A percentile compares a stretch with the other conserved stretches of the same genome.
Evolutionary conservation across 1,140 invertebrate genomes (phyloP).

Genomic region (Nasonia vitripennis): DNA sequence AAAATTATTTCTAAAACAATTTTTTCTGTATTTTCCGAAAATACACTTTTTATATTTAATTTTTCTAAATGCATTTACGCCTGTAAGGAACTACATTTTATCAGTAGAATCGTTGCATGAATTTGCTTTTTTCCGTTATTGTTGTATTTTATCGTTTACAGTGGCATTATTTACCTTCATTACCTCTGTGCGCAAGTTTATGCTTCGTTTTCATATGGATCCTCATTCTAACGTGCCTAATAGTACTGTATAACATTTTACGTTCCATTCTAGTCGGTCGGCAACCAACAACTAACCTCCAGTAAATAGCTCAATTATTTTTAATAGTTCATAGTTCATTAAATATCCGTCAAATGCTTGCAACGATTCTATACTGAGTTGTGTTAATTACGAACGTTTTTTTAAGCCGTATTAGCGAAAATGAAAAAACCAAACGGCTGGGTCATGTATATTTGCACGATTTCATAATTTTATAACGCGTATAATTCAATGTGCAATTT

Average conservation of each 20-base stretch:
- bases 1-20: neutral
- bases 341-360: conserved; percentile 10
- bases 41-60: neutral
- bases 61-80: neutral
- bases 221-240: neutral
- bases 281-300: conserved; percentile 41
- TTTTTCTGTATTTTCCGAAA: neutral
- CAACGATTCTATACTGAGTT: conserved; percentile 32
- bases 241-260: conserved; percentile 16
- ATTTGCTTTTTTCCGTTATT: conserved; percentile 1
- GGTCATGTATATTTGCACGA: neutral
- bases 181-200: conserved; percentile 38
- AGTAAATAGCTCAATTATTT: conserved; percentile 1
- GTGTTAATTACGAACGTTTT: neutral
- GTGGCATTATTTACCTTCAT: conserved; percentile 36
- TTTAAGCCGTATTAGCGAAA: neutral
- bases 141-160: conserved; percentile 24
- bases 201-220: conserved; percentile 17
- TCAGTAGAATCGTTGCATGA: conserved; percentile 35
- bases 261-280: conserved; percentile 49
- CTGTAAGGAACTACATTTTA: neutral
- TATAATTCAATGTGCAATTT: neutral
- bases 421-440: neutral
- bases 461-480: neutral
- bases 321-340: neutral